Evolutionary conservation across 2,113 vertebrate genomes (phyloP).

Genomic region (Lophotis ruficrista): DNA sequence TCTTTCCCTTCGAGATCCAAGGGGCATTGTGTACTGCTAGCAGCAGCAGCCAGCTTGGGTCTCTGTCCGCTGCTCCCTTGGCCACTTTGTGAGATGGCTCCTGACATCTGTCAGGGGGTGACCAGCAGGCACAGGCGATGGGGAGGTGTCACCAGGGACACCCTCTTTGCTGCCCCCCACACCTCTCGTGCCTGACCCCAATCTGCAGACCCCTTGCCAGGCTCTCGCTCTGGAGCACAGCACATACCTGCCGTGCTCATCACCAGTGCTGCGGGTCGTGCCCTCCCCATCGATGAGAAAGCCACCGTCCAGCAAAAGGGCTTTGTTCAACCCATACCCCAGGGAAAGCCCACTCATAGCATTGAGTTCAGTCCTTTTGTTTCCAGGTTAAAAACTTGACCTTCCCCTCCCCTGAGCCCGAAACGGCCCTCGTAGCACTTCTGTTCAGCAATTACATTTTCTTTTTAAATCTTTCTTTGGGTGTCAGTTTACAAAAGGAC

Average conservation of each 20-base stretch:
- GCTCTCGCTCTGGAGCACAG: background rate
- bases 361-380: slow-evolving; percentile 13
- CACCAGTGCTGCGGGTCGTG: background rate
- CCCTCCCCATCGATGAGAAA: background rate
- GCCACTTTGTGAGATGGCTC: background rate
- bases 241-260: background rate
- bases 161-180: background rate
- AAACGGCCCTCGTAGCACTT: background rate
- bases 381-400: slow-evolving; percentile 60
- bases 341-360: slow-evolving; percentile 9
- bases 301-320: background rate
- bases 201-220: background rate
- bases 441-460: slow-evolving; percentile 54
- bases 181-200: background rate
- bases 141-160: background rate
- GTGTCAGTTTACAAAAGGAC: slow-evolving; percentile 25
- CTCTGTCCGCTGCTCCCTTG: background rate
- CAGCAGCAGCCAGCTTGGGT: background rate
- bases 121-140: background rate
- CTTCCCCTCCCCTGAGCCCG: slow-evolving; percentile 27
- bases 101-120: background rate
- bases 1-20: background rate
- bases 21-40: background rate
- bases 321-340: background rate
- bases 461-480: slow-evolving; percentile 33